Percentiles rank a stretch among this genome's conserved stretches.
These are phyloP conservation scores for Ormyrus rosae DNA, from an alignment of 2,888 invertebrate genomes.

Conservation along the genomic window DNA sequence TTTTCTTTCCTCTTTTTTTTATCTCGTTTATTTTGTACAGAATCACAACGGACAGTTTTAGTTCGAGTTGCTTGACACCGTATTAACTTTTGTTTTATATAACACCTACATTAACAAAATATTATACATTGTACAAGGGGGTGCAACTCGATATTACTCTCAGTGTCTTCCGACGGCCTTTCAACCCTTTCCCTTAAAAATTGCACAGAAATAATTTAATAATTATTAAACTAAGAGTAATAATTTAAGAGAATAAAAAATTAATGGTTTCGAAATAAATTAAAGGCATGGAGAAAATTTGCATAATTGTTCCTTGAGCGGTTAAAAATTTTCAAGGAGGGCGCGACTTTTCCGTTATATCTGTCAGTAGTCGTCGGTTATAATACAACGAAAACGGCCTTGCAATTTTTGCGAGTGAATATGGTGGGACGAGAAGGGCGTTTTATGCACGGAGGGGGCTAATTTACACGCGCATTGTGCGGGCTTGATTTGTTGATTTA, in stretches of 20 bases:
- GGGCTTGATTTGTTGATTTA: conserved; percentile 58
- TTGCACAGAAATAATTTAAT: conserved; percentile 41
- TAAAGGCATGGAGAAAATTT: conserved; percentile 28
- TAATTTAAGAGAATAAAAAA: conserved; percentile 36
- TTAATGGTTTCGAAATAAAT: conserved; percentile 19
- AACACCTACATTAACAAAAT: conserved; percentile 72
- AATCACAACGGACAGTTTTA: conserved; percentile 63
- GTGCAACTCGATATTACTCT: conserved; percentile 65
- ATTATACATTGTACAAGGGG: conserved; percentile 73
- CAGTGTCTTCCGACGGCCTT: conserved; percentile 55
- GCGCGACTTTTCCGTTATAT: conserved; percentile 26
- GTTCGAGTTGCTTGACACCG: conserved; percentile 60
- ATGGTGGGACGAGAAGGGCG: conserved; percentile 57
- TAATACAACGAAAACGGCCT: conserved; percentile 58
- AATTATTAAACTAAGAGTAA: conserved; percentile 20
- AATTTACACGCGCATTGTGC: conserved; percentile 61
- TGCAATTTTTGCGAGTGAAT: conserved; percentile 56
- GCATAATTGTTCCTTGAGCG: background rate
- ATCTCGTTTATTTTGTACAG: conserved; percentile 65
- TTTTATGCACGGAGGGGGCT: conserved; percentile 59
- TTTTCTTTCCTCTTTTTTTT: conserved; percentile 64
- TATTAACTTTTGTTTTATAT: conserved; percentile 64
- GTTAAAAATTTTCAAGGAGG: conserved; percentile 42
- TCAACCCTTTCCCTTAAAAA: conserved; percentile 52
- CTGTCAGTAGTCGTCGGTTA: conserved; percentile 55